These are phyloP conservation scores for Stenodera caucasica DNA, from an alignment of 2,888 invertebrate species.

Conservation along the genomic window DNA sequence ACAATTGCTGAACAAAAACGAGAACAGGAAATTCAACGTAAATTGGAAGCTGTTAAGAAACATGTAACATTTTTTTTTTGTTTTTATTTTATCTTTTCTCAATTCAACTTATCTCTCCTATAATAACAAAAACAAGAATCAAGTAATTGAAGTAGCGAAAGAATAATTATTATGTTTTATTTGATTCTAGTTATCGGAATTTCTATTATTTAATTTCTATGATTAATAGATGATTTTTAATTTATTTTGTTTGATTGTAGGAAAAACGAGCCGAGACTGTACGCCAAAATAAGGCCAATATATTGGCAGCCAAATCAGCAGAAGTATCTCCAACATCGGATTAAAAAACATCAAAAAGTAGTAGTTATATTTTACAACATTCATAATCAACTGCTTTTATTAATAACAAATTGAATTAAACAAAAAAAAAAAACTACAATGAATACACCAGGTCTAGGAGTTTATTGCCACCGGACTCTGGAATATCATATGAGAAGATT, in stretches of 20 bases:
- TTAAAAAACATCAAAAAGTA: slow-evolving; percentile 51
- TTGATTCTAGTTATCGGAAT: not conserved
- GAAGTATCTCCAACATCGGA: slow-evolving; percentile 68
- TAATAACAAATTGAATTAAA: slow-evolving; percentile 12
- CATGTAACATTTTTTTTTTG: slow-evolving; percentile 68
- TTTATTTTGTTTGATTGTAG: slow-evolving; percentile 58
- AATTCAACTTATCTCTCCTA: no score
- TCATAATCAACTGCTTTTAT: slow-evolving; percentile 39
- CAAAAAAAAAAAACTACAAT: not conserved
- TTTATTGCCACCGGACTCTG: slow-evolving; percentile 34
- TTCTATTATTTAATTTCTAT: slow-evolving; percentile 6
- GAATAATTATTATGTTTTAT: not conserved
- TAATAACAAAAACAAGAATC: not conserved
- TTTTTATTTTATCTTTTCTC: slow-evolving; percentile 6
- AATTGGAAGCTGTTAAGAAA: slow-evolving; percentile 81
- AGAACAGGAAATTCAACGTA: slow-evolving; percentile 82
- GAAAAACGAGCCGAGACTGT: slow-evolving; percentile 90
- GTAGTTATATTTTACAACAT: slow-evolving; percentile 33
- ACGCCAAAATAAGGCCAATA: slow-evolving; percentile 84
- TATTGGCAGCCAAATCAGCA: slow-evolving; percentile 53
- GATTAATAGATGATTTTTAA: no score
- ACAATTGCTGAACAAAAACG: slow-evolving; percentile 81
- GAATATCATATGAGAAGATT: slow-evolving; percentile 31
- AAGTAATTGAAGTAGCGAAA: not conserved
- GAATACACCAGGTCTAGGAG: slow-evolving; percentile 22